These are phyloP conservation scores for Bufo gargarizans DNA, from an alignment of 2,113 vertebrate species.

Conservation along the genomic window DNA sequence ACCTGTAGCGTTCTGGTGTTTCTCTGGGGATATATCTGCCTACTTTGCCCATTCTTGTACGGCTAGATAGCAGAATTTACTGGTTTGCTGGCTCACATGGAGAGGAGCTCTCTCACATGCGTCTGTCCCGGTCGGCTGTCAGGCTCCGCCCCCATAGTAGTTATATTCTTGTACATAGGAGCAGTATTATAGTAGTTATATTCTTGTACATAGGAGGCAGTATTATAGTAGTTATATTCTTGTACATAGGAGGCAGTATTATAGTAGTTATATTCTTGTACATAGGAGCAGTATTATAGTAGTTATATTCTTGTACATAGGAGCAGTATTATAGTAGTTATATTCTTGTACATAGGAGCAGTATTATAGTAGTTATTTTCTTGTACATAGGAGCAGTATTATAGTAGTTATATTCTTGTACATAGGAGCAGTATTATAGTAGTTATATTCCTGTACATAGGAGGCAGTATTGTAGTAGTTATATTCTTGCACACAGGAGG, in stretches of 20 bases:
- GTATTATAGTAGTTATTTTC: slow-evolving; percentile 2
- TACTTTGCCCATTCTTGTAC: no score
- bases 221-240: slow-evolving; percentile 9
- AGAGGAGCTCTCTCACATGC: no score
- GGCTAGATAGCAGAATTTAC: no score
- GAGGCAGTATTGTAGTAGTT: slow-evolving; percentile 7
- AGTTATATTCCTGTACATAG: not conserved
- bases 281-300: slow-evolving; percentile 8
- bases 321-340: slow-evolving; percentile 15
- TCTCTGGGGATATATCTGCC: no score
- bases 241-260: not conserved
- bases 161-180: not conserved
- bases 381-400: not conserved
- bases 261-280: slow-evolving; percentile 14
- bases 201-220: not conserved
- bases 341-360: not conserved
- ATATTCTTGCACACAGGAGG: not conserved
- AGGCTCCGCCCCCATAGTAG: no score
- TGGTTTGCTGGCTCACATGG: no score
- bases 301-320: slow-evolving; percentile 1
- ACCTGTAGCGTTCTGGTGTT: no score
- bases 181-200: slow-evolving; percentile 2
- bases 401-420: slow-evolving; percentile 13
- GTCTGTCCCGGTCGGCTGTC: no score
- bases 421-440: slow-evolving; percentile 6